phyloP scores from a whole-genome alignment of 2,888 invertebrate species.

The Diabrotica balteata region DNA sequence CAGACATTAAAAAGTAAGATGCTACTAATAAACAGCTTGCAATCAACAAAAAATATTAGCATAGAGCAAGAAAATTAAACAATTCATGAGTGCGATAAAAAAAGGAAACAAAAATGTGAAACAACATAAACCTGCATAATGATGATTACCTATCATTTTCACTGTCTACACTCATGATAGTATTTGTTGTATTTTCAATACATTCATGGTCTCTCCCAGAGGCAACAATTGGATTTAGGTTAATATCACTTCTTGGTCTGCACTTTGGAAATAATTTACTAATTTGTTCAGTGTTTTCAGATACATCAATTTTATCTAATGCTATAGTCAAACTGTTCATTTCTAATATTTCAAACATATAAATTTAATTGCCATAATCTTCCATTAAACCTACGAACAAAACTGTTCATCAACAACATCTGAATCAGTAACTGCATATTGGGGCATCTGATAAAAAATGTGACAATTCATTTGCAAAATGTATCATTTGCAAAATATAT shows the following conservation, averaged over 20 bases:
- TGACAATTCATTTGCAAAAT: conserved; percentile 1
- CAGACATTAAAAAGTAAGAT: no score
- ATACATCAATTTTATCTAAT: conserved; percentile 61
- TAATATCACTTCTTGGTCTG: conserved; percentile 72
- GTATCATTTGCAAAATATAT: no score
- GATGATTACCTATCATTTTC: conserved; percentile 57
- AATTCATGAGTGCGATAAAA: no score
- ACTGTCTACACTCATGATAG: conserved; percentile 63
- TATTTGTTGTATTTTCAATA: conserved; percentile 58
- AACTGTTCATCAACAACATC: conserved; percentile 30
- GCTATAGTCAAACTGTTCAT: conserved; percentile 61
- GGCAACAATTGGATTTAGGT: conserved; percentile 63
- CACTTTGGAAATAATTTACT: conserved; percentile 88
- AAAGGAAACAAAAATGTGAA: no score
- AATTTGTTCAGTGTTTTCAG: conserved; percentile 74
- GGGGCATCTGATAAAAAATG: conserved; percentile 6
- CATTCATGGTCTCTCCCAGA: conserved; percentile 58
- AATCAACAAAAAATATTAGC: no score
- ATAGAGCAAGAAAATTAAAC: no score
- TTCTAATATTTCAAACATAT: conserved; percentile 48
- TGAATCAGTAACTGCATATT: conserved; percentile 4
- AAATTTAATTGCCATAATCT: conserved; percentile 41
- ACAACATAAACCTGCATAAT: no score
- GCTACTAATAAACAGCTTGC: no score
- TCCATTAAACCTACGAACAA: conserved; percentile 43